phyloP scores from a whole-genome alignment of 2,113 vertebrate species.

The Budorcas taxicolor region DNA sequence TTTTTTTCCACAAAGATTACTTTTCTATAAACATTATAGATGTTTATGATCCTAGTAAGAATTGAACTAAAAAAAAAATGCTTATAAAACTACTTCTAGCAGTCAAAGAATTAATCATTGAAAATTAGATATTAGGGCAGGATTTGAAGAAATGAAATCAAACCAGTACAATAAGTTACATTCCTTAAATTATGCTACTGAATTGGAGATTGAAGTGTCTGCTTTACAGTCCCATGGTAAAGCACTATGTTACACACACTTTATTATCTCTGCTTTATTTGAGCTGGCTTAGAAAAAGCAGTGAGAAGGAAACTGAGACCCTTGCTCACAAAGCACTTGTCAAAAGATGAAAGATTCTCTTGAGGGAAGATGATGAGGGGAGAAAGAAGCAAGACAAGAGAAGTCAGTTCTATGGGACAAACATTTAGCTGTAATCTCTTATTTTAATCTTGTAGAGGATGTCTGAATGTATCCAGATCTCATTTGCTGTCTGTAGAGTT shows the following conservation, averaged over 20 bases:
- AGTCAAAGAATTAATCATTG: neutral
- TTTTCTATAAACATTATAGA: neutral
- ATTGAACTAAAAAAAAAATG: neutral
- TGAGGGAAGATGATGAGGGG: neutral
- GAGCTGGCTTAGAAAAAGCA: neutral
- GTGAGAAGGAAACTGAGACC: neutral
- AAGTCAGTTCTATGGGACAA: neutral
- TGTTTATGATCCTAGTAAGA: neutral
- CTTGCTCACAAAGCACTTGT: neutral
- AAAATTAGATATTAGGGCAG: neutral
- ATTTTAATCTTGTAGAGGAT: constrained; percentile 84
- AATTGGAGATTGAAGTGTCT: neutral
- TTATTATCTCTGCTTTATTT: neutral
- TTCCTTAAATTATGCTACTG: neutral
- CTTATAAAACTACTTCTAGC: neutral
- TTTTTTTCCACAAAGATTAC: neutral
- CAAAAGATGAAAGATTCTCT: neutral
- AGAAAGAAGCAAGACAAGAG: neutral
- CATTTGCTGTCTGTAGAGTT: constrained; percentile 92
- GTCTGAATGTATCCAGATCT: constrained; percentile 93
- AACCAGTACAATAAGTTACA: neutral
- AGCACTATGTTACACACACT: neutral
- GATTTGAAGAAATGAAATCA: constrained; percentile 12
- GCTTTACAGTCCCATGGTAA: neutral
- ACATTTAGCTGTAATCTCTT: constrained; percentile 68